Evolutionary conservation across 1,140 invertebrate species (phyloP), one percentile per base, ranked within the genome.

Genomic region (Drosophila ananassae): DNA sequence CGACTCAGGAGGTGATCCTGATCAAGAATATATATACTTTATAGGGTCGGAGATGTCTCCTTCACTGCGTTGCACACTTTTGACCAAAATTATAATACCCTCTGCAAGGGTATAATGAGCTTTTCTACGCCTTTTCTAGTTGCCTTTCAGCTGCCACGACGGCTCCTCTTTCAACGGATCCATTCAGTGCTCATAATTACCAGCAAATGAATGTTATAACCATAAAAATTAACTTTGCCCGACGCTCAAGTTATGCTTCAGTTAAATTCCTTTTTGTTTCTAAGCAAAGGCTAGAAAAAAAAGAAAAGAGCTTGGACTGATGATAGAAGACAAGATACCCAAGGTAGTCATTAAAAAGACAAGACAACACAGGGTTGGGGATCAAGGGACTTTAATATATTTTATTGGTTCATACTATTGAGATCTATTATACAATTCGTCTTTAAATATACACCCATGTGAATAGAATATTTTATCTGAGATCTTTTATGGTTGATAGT

Each of bases 151-250:
- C 21, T 46, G 24, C 13, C 54, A 37, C 39, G 50, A 30, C 24
- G 32, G 46, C 13, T 74, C 28, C 28, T 53, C 47, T 34, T 17
- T 44, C 24, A 37, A 25, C 37, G 37, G 32, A 54, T 55, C 34
- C 63, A 39, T 30, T 71, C 67, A 57, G 32, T 69, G 78, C 66
- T 82, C 75, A 87, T 89, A 89, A 89, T 89, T 89, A 89, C 83
- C 72, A 73, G 78, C 83, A 89, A 89, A 89, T 89, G 84, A 84
- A 89, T 83, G 83, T 89, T 89, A 77, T 83, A 89, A 64, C 67
- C 83, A 89, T 89, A 89, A 89, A 83, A 87, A 89, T 87, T 89
- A 73, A 82, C 75, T 89, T 89, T 69, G 41, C 67, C 76, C 57
- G 67, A 72, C 66, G 75, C 83, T 61, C 34, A 73, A 89, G 78